Evolutionary conservation across 2,113 vertebrate genomes (phyloP), one percentile per base, ranked within the genome.

Genomic region (Mungos mungo): DNA sequence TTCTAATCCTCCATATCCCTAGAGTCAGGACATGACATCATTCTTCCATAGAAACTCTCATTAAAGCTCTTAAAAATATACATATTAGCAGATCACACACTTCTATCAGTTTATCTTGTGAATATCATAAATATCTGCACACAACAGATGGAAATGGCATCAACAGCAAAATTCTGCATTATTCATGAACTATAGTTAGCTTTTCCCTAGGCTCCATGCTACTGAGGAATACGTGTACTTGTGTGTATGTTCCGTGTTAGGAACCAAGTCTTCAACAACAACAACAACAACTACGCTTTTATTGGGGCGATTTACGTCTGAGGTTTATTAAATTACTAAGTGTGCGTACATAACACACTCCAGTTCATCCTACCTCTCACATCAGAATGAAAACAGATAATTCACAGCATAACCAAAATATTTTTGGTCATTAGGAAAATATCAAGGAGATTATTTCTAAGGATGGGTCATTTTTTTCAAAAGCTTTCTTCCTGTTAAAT

Each of bases 101-200:
- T 94, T 82, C 52, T 98, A 96, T 98, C 96, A 96, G 97, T 98
- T 98, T 97, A 95, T 96, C 92, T 97, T 89, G 31, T 45, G 96
- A 97, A 65, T 93, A 95, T 71, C 86, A 81, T 93, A 79, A 66
- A 50, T 54, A 80, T 1, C 68, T 3, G 6, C 57, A 79, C 35
- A 85, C 38, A 92, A 92, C 97, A 89, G 97, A 98, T 97, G 96
- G 98, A 92, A 97, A 84, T 97, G 93, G 92, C 63, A 95, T 90
- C 93, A 96, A 97, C 86, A 98, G 92, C n/a, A 89, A 94, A 92
- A 92, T 38, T 69, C n/a, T 97, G 45, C 97, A 97, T 98, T 96
- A 97, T 98, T 97, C 96, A 98, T 98, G 84, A 96, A 74, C 25
- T 65, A 9, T 3, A 13, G 69, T 74, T 96, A 12, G 60, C 50